Evolutionary conservation across 1,140 invertebrate genomes (phyloP).

Genomic region (Lucilia cuprina): DNA sequence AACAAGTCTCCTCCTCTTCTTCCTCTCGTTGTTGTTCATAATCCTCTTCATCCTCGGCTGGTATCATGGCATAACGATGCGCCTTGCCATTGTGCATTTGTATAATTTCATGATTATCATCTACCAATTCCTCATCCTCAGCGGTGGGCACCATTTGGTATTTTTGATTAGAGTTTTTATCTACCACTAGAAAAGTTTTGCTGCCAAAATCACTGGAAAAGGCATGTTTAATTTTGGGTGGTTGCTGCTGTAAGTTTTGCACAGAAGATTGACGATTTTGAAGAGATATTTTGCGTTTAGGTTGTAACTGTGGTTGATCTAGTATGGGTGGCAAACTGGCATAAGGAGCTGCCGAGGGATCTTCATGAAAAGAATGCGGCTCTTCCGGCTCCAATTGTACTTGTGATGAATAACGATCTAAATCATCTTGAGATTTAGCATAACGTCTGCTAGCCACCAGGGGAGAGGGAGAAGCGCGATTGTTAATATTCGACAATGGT

Average conservation of each 20-base stretch:
- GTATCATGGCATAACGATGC: constrained; percentile 70
- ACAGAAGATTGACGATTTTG: constrained; percentile 13
- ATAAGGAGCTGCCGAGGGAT: constrained; percentile 51
- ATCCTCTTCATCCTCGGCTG: constrained; percentile 62
- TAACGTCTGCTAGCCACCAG: constrained; percentile 42
- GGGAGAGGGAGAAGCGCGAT: neutral
- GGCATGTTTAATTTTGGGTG: constrained; percentile 61
- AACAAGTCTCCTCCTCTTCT: constrained; percentile 62
- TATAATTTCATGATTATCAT: constrained; percentile 66
- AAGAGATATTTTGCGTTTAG: neutral
- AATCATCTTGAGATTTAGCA: constrained; percentile 55
- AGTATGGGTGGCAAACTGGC: constrained; percentile 52
- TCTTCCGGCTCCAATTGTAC: constrained; percentile 50
- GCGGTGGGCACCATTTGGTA: constrained; percentile 68
- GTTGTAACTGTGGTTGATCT: constrained; percentile 39
- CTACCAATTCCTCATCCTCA: constrained; percentile 66
- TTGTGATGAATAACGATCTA: constrained; percentile 51
- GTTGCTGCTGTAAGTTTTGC: constrained; percentile 33
- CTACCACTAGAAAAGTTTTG: constrained; percentile 67
- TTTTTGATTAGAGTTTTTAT: constrained; percentile 67
- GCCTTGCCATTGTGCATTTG: constrained; percentile 69
- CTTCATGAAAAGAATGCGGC: constrained; percentile 56
- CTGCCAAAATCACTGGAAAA: constrained; percentile 66
- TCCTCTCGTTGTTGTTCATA: constrained; percentile 40
- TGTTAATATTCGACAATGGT: constrained; percentile 39